Conservation (phyloP, 2,797 vertebrate species). For the Rousettus madagascariensis region DNA sequence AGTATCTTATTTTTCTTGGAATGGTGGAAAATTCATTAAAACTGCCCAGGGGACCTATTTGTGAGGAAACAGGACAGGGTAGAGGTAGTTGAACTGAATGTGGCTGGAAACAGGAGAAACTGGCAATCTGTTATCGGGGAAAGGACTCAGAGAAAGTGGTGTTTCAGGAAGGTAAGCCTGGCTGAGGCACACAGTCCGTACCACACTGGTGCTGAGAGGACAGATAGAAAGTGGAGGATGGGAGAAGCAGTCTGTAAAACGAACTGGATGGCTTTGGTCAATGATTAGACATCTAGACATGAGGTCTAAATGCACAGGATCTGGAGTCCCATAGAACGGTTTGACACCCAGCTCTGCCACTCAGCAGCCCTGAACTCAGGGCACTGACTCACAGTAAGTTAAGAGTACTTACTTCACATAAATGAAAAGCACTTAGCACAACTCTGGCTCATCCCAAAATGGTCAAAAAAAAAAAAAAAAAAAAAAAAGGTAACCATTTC, state of each 20-base stretch:
- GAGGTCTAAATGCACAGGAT: neutral
- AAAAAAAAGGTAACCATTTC: neutral
- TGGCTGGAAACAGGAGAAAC: neutral
- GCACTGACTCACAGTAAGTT: neutral
- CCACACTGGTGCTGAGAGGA: neutral
- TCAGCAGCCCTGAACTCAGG: neutral
- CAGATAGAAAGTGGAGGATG: neutral
- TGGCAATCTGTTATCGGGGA: neutral
- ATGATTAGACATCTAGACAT: neutral
- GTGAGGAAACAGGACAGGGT: neutral
- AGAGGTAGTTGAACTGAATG: neutral
- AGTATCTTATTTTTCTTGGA: conserved; percentile 47
- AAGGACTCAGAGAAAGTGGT: neutral
- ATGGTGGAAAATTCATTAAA: conserved; percentile 51
- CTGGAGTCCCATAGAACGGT: neutral
- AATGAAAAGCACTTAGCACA: neutral
- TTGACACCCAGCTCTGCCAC: neutral
- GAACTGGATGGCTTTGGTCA: neutral
- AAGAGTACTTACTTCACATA: neutral
- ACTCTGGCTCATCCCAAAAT: neutral
- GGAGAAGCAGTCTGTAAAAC: neutral
- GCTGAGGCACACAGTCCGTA: neutral
- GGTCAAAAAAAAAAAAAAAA: neutral
- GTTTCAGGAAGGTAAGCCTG: neutral
- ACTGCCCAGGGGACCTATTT: neutral